Conservation (phyloP, 2,888 invertebrate species). For the Criorhina ranunculi region DNA sequence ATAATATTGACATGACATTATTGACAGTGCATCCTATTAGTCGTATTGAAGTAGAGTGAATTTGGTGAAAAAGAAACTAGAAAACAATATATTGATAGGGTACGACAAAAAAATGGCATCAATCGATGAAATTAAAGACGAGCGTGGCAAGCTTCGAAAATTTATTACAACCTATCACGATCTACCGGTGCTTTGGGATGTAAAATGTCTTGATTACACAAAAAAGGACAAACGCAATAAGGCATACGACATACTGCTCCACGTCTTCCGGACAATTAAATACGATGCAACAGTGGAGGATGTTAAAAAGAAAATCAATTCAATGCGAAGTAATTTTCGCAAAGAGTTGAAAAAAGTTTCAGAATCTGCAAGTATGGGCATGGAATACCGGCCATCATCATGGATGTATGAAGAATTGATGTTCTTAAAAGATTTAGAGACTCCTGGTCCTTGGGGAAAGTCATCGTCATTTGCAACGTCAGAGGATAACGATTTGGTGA, state of each 20-base stretch:
- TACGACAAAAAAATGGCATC: conserved; percentile 9
- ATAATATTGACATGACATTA: conserved; percentile 59
- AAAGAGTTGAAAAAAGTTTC: conserved; percentile 80
- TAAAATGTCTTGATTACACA: conserved; percentile 82
- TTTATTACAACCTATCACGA: conserved; percentile 53
- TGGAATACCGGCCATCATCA: conserved; percentile 50
- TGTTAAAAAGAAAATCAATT: conserved; percentile 83
- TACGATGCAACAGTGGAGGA: conserved; percentile 83
- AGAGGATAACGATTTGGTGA: conserved; percentile 46
- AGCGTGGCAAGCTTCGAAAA: conserved; percentile 52
- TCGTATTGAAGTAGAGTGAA: conserved; percentile 20
- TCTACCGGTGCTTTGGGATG: conserved; percentile 83
- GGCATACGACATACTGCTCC: conserved; percentile 81
- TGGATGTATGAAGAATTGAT: conserved; percentile 64
- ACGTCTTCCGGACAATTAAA: conserved; percentile 82
- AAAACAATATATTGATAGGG: conserved; percentile 17
- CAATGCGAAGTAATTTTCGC: conserved; percentile 82
- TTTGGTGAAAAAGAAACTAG: background rate
- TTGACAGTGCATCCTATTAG: conserved; percentile 23
- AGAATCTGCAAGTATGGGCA: conserved; percentile 39
- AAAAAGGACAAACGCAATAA: conserved; percentile 82
- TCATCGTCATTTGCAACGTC: conserved; percentile 4
- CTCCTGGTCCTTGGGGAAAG: conserved; percentile 3
- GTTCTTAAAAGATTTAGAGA: conserved; percentile 57
- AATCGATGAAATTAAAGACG: conserved; percentile 30